Base-by-base conservation (phyloP, 2,888 invertebrate species). In the Eupithecia subumbrata region DNA sequence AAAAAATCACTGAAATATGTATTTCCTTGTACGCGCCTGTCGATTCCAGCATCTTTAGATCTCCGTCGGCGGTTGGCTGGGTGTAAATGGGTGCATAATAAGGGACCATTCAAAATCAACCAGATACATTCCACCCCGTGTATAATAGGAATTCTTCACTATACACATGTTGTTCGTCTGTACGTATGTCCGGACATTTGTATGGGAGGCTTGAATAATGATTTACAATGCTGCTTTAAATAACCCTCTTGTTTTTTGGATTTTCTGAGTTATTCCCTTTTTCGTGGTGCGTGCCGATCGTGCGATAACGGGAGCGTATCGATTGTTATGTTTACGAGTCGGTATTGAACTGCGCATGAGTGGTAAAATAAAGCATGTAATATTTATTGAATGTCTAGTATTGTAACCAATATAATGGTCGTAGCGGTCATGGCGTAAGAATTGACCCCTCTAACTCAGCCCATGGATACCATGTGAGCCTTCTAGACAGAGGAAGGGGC, bases 1-100 rank as follows among this genome's bases (percentile, higher is more conserved):
- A 16, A n/a, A 18, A 2, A 16, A 48, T n/a, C n/a, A n/a, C 18
- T 8, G 2, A 2, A n/a, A 48, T 9, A 22, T n/a, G n/a, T 56
- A 22, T 56, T 56, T 56, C 22, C 11, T n/a, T 56, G 11, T 11
- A 22, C 11, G 22, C 11, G 11, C n/a, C 9, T 56, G 52, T 64
- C 83, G 11, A 68, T 76, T 85, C 86, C 78, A 85, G 81, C 67
- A 52, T 64, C 48, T 45, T 11, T 76, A 75, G 40, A 76, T 82
- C 84, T 60, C 45, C 14, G 83, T 69, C 70, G 11, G 63, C 84
- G 83, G 85, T 83, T 60, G 84, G 87, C 84, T 83, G 87, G 92
- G 94, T 94, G 94, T 95, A 94, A 95, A 95, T 95, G 94, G 94
- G 91, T 93, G 94, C 94, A 95, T 95, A 95, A 94, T 94, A 94